Percentiles rank a stretch among this genome's conserved stretches.
phyloP scores from a whole-genome alignment of 2,888 invertebrate species.

The Biston stratarius region DNA sequence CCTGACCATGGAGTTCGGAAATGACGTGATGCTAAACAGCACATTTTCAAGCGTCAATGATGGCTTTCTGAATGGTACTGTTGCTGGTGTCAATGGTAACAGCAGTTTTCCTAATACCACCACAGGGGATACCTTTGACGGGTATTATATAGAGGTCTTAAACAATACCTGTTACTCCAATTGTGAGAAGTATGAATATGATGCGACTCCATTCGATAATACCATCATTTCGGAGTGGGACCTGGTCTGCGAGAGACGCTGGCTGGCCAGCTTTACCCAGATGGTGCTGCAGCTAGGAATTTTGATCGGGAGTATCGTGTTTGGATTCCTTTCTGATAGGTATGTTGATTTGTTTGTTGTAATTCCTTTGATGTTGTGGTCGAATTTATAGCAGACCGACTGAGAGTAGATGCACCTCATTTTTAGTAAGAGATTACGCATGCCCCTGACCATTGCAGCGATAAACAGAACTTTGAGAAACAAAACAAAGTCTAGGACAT shows the following conservation, averaged over 20 bases:
- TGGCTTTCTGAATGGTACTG: slow-evolving; percentile 56
- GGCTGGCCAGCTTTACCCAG: slow-evolving; percentile 90
- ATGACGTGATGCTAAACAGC: neutral
- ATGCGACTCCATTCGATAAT: slow-evolving; percentile 88
- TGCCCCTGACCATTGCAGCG: too few species aligned
- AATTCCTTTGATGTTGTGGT: too few species aligned
- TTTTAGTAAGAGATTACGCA: too few species aligned
- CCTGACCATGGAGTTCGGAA: slow-evolving; percentile 1
- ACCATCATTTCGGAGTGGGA: slow-evolving; percentile 92
- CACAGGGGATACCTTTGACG: slow-evolving; percentile 52
- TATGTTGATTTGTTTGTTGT: slow-evolving; percentile 60
- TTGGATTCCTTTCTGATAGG: slow-evolving; percentile 92
- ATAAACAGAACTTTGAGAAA: too few species aligned
- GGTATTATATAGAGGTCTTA: neutral
- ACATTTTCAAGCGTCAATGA: neutral
- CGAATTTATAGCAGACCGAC: too few species aligned
- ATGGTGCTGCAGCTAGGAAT: slow-evolving; percentile 91
- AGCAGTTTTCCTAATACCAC: slow-evolving; percentile 39
- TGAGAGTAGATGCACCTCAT: too few species aligned
- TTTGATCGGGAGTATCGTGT: slow-evolving; percentile 89
- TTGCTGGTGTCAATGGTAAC: neutral
- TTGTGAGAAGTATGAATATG: slow-evolving; percentile 86
- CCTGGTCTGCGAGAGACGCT: slow-evolving; percentile 88
- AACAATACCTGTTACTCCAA: slow-evolving; percentile 79
- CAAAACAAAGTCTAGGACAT: too few species aligned